Evolutionary conservation across 1,140 invertebrate species (phyloP), one percentile per base, ranked within the genome.

Genomic region (Rhopalosiphum maidis): DNA sequence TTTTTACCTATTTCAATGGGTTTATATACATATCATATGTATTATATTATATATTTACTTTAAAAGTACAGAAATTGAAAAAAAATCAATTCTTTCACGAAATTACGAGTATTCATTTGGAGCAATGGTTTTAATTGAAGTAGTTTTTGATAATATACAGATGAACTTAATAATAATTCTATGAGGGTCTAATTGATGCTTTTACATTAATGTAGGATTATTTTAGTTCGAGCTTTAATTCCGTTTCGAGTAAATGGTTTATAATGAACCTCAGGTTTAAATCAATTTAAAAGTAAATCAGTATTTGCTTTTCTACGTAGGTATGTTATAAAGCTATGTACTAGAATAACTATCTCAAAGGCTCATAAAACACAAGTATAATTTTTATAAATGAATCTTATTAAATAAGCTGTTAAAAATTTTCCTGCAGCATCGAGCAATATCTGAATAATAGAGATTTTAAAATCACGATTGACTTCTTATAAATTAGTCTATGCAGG

Each of bases 121-220:
- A 22, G 43, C 18, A 6, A 48, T 7, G 43, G 30, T 21, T 46
- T 87, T 51, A 87, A 51, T 87, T 41, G 25, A 46, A 46, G 43
- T 48, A 87, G 46, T 51, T 87, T 85, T 87, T 51, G 86, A 87
- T 48, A 51, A 48, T 48, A 51, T 87, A 87, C 43, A n/a, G 18
- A 48, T 30, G 85, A 87, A 87, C 43, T 87, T 87, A 87, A 87
- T 87, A 87, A 87, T 87, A 87, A 87, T 87, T 48, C 18, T 48
- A 87, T 22, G 86, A 48, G 46, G 46, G 43, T 87, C 18, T 30
- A 35, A 87, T 87, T 48, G 86, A 51, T 48, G 86, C 86, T 87
- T 87, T 87, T 87, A 87, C 86, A 48, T 87, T 48, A 48, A 48
- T 46, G 43, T 48, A 51, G 86, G 86, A 87, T 87, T 87, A 87